These are phyloP conservation scores for Patagioenas fasciata DNA, from an alignment of 2,113 vertebrate genomes.

Conservation along the genomic window DNA sequence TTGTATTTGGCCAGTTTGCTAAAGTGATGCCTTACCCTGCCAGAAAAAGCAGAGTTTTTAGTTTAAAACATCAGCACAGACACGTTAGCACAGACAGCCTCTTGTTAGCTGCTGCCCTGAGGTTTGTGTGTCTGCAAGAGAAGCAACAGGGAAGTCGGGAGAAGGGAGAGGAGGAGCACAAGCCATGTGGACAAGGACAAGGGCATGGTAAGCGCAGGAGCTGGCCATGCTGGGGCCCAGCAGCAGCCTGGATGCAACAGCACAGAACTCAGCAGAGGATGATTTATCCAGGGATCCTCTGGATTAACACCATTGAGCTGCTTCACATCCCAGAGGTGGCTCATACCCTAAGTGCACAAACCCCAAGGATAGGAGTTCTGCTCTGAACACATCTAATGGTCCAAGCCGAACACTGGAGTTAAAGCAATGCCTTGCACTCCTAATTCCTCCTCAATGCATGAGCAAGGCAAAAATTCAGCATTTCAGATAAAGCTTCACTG, in stretches of 20 bases:
- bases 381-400: accelerated
- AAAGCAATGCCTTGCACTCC: neutral
- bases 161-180: neutral
- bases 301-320: neutral
- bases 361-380: neutral
- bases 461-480: neutral
- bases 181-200: neutral
- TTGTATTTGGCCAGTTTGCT: neutral
- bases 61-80: neutral
- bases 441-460: neutral
- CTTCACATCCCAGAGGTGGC: neutral
- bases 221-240: neutral
- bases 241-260: neutral
- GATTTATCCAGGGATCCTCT: neutral
- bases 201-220: neutral
- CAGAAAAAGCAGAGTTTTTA: neutral
- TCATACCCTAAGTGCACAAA: neutral
- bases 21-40: neutral
- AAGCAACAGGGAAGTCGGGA: neutral
- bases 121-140: accelerated
- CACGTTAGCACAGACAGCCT: neutral
- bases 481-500: neutral
- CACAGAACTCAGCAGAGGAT: neutral
- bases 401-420: neutral
- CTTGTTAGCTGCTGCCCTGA: neutral